phyloP scores from a whole-genome alignment of 2,888 invertebrate genomes.

The Baccha elongata region DNA sequence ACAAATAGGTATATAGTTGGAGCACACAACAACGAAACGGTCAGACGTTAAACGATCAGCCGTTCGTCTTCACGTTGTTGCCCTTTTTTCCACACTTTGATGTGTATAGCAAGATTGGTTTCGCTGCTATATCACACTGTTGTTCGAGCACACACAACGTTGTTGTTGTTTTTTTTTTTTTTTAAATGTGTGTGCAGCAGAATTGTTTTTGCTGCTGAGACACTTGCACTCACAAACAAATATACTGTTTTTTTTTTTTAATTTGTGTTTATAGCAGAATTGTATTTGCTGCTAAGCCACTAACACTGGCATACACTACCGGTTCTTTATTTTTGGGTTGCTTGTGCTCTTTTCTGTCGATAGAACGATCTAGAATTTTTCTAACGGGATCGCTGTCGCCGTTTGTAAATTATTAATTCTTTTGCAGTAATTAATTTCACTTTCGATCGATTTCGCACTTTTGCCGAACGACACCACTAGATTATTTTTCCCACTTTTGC shows the following conservation, averaged over 20 bases:
- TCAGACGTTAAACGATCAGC: not conserved
- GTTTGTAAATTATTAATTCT: not conserved
- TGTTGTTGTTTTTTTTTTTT: no score
- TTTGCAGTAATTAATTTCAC: no score
- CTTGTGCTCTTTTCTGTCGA: not conserved
- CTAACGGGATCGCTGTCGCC: conserved; percentile 2
- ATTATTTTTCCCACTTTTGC: no score
- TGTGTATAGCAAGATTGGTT: conserved; percentile 6
- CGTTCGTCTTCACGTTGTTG: conserved; percentile 7
- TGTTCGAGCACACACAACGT: no score
- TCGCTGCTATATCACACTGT: not conserved
- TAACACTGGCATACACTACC: no score
- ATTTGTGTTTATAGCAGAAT: not conserved
- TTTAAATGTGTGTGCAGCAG: no score
- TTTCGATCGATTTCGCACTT: no score
- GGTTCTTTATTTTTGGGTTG: no score
- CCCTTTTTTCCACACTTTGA: not conserved
- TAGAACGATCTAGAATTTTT: not conserved
- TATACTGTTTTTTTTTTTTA: not conserved
- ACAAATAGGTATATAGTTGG: not conserved
- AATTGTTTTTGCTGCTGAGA: no score
- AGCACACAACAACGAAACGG: conserved; percentile 9
- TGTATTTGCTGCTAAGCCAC: no score
- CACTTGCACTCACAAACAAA: not conserved
- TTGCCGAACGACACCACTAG: no score